Evolutionary conservation across 2,888 invertebrate genomes (phyloP), one percentile per base, ranked within the genome.

Genomic region (Beris chalybata): DNA sequence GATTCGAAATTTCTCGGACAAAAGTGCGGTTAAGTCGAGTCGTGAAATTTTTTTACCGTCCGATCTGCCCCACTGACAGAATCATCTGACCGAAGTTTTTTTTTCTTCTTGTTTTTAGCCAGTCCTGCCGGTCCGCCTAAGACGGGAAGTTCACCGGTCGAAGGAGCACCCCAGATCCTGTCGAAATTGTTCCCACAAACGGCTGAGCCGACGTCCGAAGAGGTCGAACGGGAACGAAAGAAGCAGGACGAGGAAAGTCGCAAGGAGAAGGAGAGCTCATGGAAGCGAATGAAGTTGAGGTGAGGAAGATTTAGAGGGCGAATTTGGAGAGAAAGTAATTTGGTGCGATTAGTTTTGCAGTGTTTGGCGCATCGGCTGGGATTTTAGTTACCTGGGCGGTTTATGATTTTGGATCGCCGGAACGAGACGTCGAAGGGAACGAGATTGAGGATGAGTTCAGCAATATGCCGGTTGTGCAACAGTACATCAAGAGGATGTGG

Each of bases 321-420:
- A 4, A 44, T 12, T 12, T 48, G n/a, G 12, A 6, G 4, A 2
- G 48, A 5, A n/a, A 5, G 12, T 29, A 54, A 13, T 48, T 15
- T 2, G 13, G 31, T 32, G 15, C 15, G 43, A 7, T 9, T 53
- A 86, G 86, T 6, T 86, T 86, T 75, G 84, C 82, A 4, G 70
- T 80, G 32, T 86, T 89, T 71, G 90, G 90, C 22, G 82, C 86
- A 1, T 85, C 87, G 0, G 80, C 87, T 56, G 79, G 85, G 0
- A 78, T 86, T 31, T 80, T 86, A 73, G 84, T 85, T 4, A 78
- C 86, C 0, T 87, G 87, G 80, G 76, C 87, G 52, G 80, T 90
- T 50, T 85, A 88, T 73, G 85, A 87, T 83, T 85, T 90, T 76
- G 92, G 93, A 1, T 86, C 88, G n/a, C 92, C 95, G 0, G 83